These are phyloP conservation scores for Noctua fimbriata DNA, from an alignment of 2,888 invertebrate species.

Conservation along the genomic window DNA sequence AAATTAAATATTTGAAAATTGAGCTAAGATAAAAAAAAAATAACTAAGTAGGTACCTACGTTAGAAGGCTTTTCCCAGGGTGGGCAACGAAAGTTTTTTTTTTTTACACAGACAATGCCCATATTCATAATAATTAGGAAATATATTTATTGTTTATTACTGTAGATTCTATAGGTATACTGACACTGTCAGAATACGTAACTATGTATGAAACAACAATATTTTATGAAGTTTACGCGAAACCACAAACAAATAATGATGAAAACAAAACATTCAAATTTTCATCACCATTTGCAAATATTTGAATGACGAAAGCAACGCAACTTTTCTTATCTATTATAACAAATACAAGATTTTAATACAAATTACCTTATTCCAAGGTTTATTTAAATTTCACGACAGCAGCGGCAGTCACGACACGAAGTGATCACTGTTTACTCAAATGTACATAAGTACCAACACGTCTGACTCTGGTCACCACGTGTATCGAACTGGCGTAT, in stretches of 20 bases:
- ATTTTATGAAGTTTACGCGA: not conserved
- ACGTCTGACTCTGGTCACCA: slow-evolving; percentile 58
- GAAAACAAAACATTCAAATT: not conserved
- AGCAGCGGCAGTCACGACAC: slow-evolving; percentile 30
- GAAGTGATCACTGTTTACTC: slow-evolving; percentile 48
- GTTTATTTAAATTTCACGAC: slow-evolving; percentile 53
- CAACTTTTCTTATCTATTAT: not conserved
- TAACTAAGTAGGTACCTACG: too few relatives aligned
- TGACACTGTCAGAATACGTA: not conserved
- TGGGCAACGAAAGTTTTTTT: not conserved
- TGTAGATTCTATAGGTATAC: not conserved
- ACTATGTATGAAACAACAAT: slow-evolving; percentile 3
- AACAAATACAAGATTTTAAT: slow-evolving; percentile 22
- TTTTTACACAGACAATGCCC: not conserved
- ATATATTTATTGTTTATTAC: not conserved
- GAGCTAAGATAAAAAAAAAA: not conserved
- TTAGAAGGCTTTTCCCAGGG: too few relatives aligned
- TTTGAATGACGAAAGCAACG: not conserved
- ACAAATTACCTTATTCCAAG: slow-evolving; percentile 55
- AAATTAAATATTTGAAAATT: not conserved
- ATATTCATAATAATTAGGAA: not conserved
- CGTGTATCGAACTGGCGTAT: slow-evolving; percentile 56
- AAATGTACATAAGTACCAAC: slow-evolving; percentile 25
- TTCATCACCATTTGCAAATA: not conserved
- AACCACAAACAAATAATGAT: not conserved